Conservation (phyloP, 2,888 invertebrate genomes). For the Acanthosepion pharaonis region DNA sequence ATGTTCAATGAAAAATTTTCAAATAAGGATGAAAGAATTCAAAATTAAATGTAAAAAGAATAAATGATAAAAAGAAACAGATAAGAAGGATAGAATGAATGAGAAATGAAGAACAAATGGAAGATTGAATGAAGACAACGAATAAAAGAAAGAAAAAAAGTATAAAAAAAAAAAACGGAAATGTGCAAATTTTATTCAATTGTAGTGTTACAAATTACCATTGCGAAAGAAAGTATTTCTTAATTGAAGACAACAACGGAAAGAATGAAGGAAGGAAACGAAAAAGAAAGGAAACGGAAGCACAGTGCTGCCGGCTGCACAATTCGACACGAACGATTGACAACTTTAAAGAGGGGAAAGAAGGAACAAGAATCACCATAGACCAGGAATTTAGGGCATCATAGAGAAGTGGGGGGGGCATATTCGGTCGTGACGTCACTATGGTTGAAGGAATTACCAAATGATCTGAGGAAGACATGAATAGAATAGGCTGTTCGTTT, state of each 20-base stretch:
- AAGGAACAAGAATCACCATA: neutral
- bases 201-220: no score
- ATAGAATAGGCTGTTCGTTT: no score
- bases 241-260: no score
- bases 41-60: no score
- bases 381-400: neutral
- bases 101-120: neutral
- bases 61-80: no score
- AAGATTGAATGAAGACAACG: neutral
- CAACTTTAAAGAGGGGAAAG: neutral
- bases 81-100: neutral
- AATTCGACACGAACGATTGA: neutral
- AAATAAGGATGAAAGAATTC: no score
- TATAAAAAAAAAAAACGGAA: neutral
- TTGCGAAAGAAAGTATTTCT: no score
- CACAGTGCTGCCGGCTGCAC: neutral
- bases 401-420: neutral
- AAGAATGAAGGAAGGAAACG: neutral
- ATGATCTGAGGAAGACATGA: neutral
- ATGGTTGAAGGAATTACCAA: neutral
- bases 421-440: neutral
- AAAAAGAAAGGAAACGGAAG: neutral
- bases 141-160: neutral
- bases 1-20: no score
- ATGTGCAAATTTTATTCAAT: no score